Base-by-base conservation (phyloP, 2,797 vertebrate genomes). In the Kryptolebias ocellatus region DNA sequence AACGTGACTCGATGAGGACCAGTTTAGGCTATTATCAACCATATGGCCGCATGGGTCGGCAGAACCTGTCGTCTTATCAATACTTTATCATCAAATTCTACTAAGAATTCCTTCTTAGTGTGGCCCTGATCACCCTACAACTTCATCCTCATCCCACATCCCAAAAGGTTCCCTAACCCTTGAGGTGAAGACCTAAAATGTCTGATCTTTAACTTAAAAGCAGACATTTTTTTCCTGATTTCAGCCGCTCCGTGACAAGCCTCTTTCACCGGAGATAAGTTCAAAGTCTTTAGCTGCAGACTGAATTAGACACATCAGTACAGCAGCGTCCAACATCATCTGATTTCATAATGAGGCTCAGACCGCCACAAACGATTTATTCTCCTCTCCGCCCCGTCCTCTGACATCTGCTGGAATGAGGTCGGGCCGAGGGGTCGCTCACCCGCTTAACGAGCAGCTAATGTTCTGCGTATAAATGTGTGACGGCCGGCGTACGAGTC, bases 1-100 rank as follows among this genome's bases (percentile, higher is more conserved):
- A 89, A 90, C 80, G 60, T 68, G 73, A 89, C 76, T 79, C 85
- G 24, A 20, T 24, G 58, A 77, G 50, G 74, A 67, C 59, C 64
- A 44, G 57, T 71, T 70, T 60, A 49, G 56, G 53, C 70, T 37
- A 53, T 72, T 52, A 28, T 45, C 52, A 12, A 70, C 70, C 80
- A 81, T 72, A 83, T 85, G 81, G 39, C 57, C 55, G 58, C 24
- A 79, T 18, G 20, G 20, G 51, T 67, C 63, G 59, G 18, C 59
- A 79, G 56, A 81, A 65, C 46, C 45, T 20, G 45, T 47, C 39
- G 37, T 24, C 49, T 59, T 28, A 53, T 1, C 14, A 9, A 42
- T 18, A 49, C 0, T 63, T 62, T 58, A 29, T 34, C 27, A 56
- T 60, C 12, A 45, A 57, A 50, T 64, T 61, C 46, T 31, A 60